These are phyloP conservation scores for Ricordea florida DNA, from an alignment of 92 coral and sea anemone species.

Conservation along the genomic window DNA sequence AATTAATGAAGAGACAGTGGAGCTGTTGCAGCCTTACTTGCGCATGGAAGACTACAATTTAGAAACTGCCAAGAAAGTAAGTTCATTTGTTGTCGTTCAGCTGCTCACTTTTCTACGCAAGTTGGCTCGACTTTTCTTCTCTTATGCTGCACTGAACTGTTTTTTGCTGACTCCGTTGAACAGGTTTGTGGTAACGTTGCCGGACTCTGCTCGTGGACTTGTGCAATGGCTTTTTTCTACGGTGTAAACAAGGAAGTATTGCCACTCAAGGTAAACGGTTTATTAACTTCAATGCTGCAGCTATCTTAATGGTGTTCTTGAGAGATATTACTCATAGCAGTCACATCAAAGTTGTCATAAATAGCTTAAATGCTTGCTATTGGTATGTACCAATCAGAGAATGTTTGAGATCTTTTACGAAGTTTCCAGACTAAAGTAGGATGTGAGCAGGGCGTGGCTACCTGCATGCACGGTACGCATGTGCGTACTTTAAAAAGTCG, in stretches of 20 bases:
- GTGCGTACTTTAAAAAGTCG: too few relatives aligned
- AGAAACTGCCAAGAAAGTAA: slow-evolving; percentile 87
- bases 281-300: background rate
- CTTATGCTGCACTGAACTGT: background rate
- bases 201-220: slow-evolving; percentile 87
- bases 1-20: slow-evolving; percentile 86
- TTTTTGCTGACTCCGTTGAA: background rate
- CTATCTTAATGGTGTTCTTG: background rate
- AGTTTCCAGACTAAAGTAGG: too few relatives aligned
- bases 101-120: background rate
- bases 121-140: background rate
- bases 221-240: slow-evolving; percentile 92
- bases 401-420: too few relatives aligned
- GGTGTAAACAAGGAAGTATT: slow-evolving; percentile 88
- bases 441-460: too few relatives aligned
- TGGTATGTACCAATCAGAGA: too few relatives aligned
- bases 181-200: slow-evolving; percentile 94
- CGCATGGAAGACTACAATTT: slow-evolving; percentile 75
- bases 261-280: slow-evolving; percentile 70
- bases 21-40: slow-evolving; percentile 71
- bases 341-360: too few relatives aligned
- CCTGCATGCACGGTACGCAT: too few relatives aligned
- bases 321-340: background rate
- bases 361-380: too few relatives aligned
- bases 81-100: background rate